These are phyloP conservation scores for Sphenopsis melanotis DNA, from an alignment of 2,797 vertebrate genomes.

Conservation along the genomic window DNA sequence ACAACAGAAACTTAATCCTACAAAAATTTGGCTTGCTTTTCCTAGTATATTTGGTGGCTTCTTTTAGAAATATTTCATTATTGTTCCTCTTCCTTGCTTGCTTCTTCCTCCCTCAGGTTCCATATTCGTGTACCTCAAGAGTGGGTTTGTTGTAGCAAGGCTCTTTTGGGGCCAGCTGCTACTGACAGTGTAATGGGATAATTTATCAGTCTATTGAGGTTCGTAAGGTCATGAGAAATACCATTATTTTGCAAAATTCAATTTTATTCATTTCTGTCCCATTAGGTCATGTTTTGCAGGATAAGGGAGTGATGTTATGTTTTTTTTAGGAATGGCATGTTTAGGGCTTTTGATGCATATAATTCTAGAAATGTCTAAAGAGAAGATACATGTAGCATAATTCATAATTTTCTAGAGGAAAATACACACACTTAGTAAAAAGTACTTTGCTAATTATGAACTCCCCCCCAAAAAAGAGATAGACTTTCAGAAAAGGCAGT, in stretches of 20 bases:
- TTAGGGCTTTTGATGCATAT: neutral
- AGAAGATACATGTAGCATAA: neutral
- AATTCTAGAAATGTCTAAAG: neutral
- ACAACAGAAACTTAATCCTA: neutral
- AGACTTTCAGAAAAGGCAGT: neutral
- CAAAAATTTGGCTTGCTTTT: neutral
- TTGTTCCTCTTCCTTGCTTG: neutral
- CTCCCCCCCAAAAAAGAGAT: accelerated
- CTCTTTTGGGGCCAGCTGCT: neutral
- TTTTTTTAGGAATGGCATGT: neutral
- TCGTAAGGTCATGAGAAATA: neutral
- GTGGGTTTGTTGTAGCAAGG: neutral
- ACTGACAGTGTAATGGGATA: neutral
- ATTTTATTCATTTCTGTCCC: neutral
- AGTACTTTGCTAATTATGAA: neutral
- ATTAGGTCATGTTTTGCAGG: neutral
- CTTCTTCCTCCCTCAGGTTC: neutral
- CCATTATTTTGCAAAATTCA: neutral
- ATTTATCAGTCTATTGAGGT: neutral
- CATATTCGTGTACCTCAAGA: accelerated
- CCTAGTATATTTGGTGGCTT: neutral
- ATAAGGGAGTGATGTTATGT: neutral
- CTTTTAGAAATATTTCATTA: neutral
- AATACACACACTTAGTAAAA: neutral
- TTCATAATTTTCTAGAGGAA: neutral